These are phyloP conservation scores for Xestia xanthographa DNA, from an alignment of 2,888 invertebrate genomes.

Conservation along the genomic window DNA sequence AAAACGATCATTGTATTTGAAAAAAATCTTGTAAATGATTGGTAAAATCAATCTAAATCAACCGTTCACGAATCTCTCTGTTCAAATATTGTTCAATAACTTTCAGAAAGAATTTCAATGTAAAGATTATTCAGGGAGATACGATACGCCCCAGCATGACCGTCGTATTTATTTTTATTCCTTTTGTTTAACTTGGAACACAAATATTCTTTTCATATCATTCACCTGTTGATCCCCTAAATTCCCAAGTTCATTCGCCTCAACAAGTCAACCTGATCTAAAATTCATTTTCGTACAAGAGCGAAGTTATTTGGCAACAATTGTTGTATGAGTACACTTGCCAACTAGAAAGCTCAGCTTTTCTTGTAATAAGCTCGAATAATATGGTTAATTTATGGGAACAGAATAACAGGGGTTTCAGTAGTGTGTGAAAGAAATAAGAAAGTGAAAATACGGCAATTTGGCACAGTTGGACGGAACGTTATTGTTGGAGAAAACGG, in stretches of 20 bases:
- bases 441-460: slow-evolving; percentile 46
- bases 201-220: slow-evolving; percentile 37
- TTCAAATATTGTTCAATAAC: slow-evolving; percentile 27
- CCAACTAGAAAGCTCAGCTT: slow-evolving; percentile 35
- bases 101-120: slow-evolving; percentile 18
- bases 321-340: slow-evolving; percentile 35
- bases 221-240: slow-evolving; percentile 57
- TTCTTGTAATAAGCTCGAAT: slow-evolving; percentile 48
- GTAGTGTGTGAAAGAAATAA: slow-evolving; percentile 50
- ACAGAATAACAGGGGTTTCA: slow-evolving; percentile 42
- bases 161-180: slow-evolving; percentile 27
- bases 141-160: slow-evolving; percentile 21
- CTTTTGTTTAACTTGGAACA: slow-evolving; percentile 39
- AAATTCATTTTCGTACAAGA: slow-evolving; percentile 47
- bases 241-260: slow-evolving; percentile 35
- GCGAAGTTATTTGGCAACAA: slow-evolving; percentile 51
- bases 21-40: not conserved
- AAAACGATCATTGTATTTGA: not conserved
- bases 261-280: slow-evolving; percentile 47
- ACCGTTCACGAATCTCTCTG: not conserved
- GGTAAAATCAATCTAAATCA: slow-evolving; percentile 5
- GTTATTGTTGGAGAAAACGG: slow-evolving; percentile 28
- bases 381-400: slow-evolving; percentile 51
- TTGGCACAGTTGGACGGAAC: slow-evolving; percentile 28
- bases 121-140: slow-evolving; percentile 40